These are phyloP conservation scores for Rostratula benghalensis DNA, from an alignment of 2,113 vertebrate genomes.

Conservation along the genomic window DNA sequence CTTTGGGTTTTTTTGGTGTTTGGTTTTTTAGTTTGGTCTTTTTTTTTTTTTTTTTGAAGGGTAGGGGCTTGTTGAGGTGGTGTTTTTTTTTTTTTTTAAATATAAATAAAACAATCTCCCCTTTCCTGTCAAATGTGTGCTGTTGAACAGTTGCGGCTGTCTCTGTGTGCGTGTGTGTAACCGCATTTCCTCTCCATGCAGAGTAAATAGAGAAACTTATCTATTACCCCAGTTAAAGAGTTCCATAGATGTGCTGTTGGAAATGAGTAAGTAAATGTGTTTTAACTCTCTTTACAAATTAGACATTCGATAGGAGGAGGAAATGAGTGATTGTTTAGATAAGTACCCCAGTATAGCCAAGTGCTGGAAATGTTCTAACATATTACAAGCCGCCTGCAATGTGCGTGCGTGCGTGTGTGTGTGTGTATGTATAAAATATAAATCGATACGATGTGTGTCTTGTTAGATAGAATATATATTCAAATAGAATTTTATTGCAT, in stretches of 20 bases:
- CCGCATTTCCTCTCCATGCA: conserved; percentile 22
- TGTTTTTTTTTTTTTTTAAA: background rate
- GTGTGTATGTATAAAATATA: conserved; percentile 35
- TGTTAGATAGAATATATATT: conserved; percentile 58
- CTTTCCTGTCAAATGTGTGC: background rate
- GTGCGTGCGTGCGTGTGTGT: background rate
- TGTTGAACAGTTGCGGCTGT: background rate
- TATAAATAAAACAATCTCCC: background rate
- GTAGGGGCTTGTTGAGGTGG: background rate
- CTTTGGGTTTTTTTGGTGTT: too few species aligned
- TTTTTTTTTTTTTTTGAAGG: background rate
- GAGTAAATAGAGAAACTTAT: conserved; percentile 60
- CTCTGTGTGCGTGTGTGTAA: background rate
- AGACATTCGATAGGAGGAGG: conserved; percentile 56
- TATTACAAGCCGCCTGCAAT: background rate
- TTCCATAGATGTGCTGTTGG: conserved; percentile 37
- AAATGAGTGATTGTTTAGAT: conserved; percentile 67
- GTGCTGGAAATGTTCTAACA: conserved; percentile 30
- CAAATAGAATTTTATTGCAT: conserved; percentile 49
- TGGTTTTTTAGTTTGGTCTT: background rate
- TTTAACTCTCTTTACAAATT: conserved; percentile 58
- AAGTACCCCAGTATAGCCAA: conserved; percentile 38
- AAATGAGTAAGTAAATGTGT: conserved; percentile 58
- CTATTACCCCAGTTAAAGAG: conserved; percentile 31
- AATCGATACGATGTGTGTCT: conserved; percentile 48